phyloP scores from a whole-genome alignment of 2,797 vertebrate species.

The Ctenosaura bakeri region DNA sequence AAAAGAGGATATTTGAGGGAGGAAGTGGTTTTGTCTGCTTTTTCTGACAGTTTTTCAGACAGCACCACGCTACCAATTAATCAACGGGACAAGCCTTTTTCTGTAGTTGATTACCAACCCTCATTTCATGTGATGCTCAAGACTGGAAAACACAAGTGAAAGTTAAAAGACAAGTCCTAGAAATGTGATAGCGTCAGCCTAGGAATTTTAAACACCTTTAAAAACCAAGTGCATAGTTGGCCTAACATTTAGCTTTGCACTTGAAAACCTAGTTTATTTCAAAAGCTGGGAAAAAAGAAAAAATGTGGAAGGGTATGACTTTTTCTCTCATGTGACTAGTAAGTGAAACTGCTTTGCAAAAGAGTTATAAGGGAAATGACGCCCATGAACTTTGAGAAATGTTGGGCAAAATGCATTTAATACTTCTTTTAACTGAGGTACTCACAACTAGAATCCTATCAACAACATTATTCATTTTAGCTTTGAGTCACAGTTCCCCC shows the following conservation, averaged over 20 bases:
- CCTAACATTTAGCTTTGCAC: neutral
- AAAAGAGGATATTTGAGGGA: too few species aligned
- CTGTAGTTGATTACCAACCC: neutral
- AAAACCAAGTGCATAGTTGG: too few species aligned
- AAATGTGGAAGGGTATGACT: too few species aligned
- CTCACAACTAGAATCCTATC: constrained; percentile 14
- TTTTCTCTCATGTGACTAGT: neutral
- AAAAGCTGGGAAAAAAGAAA: neutral
- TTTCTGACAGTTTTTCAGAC: neutral
- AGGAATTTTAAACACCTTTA: neutral
- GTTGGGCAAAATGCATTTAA: neutral
- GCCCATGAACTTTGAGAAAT: neutral
- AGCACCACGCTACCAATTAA: neutral
- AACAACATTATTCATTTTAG: constrained; percentile 13
- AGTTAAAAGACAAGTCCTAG: neutral
- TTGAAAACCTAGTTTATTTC: neutral
- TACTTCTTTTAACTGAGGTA: neutral
- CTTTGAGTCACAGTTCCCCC: neutral
- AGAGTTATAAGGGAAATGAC: neutral
- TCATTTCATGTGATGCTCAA: neutral
- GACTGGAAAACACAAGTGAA: neutral
- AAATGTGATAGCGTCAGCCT: neutral
- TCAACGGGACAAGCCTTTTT: neutral
- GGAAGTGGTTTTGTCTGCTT: neutral
- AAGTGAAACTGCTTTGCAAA: neutral